Evolutionary conservation across 1,140 invertebrate genomes (phyloP), one percentile per base, ranked within the genome.

Genomic region (Calephelis virginiensis): DNA sequence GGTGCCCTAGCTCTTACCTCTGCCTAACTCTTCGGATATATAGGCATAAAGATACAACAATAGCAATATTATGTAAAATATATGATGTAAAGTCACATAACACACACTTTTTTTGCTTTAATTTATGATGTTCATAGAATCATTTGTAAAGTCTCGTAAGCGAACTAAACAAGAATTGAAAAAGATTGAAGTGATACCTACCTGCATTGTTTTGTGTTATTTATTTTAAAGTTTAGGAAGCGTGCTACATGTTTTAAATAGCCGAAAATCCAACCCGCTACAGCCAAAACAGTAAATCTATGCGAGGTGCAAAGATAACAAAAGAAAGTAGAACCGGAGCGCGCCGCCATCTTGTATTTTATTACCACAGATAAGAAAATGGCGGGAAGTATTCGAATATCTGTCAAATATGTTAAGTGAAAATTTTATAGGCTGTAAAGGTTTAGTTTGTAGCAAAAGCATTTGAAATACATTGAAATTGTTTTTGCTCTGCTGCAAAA

Each of bases 331-430:
- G 40, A 43, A 66, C 63, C 59, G 47, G 17, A 59, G 70, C 13
- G 60, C 64, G 50, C 63, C 38, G 67, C 70, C 70, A 72, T 69
- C 64, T 72, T 72, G 70, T 53, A 69, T 72, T 72, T 69, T 64
- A 69, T 64, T 72, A 68, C 68, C 67, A 64, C 67, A 61, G 70
- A 72, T 72, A 72, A 72, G 70, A 63, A 69, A 72, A 69, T 72
- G 64, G 70, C 70, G 56, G 64, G 64, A 61, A 66, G 64, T 68
- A 61, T 49, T 62, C 64, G 69, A 68, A 68, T 64, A 66, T 53
- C 61, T 53, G 70, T 72, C 70, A 67, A 69, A 69, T 66, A 66
- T 49, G 60, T 47, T 59, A 68, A 72, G 66, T 71, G 70, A 71
- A 68, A 68, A 63, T 68, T 68, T 71, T 48, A 11, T 48, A 48